A percentile compares a stretch with the other conserved stretches of the same genome.
phyloP scores from a whole-genome alignment of 2,888 invertebrate genomes.

The Oxytorus armatus region DNA sequence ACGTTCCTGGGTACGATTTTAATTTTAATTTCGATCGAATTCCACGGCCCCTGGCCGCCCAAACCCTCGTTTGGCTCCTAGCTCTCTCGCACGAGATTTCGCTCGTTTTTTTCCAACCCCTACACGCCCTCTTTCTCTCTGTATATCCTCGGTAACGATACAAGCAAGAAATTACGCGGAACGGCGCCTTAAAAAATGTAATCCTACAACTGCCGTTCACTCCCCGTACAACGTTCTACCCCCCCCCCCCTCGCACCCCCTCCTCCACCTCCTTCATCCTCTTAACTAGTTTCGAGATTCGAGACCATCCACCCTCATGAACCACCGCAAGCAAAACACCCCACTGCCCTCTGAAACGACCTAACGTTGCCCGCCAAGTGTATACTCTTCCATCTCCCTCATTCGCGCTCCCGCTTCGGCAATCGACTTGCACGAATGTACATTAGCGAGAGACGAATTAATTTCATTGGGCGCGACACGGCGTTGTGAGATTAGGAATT shows the following conservation, averaged over 20 bases:
- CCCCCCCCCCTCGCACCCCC: conserved; percentile 37
- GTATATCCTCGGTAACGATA: conserved; percentile 58
- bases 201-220: conserved; percentile 70
- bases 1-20: conserved; percentile 74
- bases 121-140: conserved; percentile 11
- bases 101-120: conserved; percentile 19
- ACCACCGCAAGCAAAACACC: conserved; percentile 64
- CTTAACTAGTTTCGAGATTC: conserved; percentile 81
- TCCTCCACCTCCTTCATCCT: conserved; percentile 70
- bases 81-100: conserved; percentile 47
- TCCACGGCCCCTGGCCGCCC: conserved; percentile 64
- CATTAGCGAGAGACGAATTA: conserved; percentile 80
- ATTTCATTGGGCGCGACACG: conserved; percentile 77
- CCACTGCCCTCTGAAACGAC: conserved; percentile 72
- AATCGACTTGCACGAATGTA: conserved; percentile 69
- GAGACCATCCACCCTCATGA: conserved; percentile 49
- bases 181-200: conserved; percentile 75
- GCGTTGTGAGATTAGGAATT: conserved; percentile 73
- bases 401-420: conserved; percentile 54
- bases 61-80: conserved; percentile 59
- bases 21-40: conserved; percentile 81
- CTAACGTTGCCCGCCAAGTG: conserved; percentile 68
- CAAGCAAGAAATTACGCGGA: conserved; percentile 73
- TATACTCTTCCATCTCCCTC: conserved; percentile 51
- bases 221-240: conserved; percentile 20